These are phyloP conservation scores for Tachuris rubrigastra DNA, from an alignment of 2,113 vertebrate genomes.

Conservation along the genomic window DNA sequence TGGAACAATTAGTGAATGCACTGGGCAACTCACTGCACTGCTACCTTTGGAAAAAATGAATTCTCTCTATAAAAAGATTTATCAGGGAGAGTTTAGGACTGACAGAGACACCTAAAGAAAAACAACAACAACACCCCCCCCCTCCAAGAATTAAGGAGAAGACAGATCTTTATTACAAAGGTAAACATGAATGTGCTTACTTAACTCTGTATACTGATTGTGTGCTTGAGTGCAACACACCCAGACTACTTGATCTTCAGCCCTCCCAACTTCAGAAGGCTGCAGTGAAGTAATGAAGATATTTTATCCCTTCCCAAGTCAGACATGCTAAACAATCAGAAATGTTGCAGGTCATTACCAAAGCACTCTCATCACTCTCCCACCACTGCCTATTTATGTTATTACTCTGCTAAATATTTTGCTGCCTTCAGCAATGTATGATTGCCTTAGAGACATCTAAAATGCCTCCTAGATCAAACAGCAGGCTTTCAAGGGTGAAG, in stretches of 20 bases:
- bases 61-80: neutral
- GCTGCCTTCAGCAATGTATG: neutral
- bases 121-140: neutral
- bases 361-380: neutral
- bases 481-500: neutral
- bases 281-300: neutral
- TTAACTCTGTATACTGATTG: neutral
- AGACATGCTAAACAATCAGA: neutral
- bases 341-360: neutral
- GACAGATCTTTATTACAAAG: slow-evolving; percentile 17
- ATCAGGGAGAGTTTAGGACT: neutral
- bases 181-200: slow-evolving; percentile 24
- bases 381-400: neutral
- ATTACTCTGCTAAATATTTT: neutral
- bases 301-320: neutral
- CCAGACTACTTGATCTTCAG: neutral
- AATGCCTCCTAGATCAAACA: neutral
- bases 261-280: neutral
- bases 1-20: neutral
- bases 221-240: neutral
- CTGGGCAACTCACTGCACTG: neutral
- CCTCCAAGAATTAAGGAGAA: neutral
- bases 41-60: slow-evolving; percentile 20
- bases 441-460: neutral
- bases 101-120: neutral